Base-by-base conservation (phyloP, 2,113 vertebrate genomes). In the Xenopus borealis region DNA sequence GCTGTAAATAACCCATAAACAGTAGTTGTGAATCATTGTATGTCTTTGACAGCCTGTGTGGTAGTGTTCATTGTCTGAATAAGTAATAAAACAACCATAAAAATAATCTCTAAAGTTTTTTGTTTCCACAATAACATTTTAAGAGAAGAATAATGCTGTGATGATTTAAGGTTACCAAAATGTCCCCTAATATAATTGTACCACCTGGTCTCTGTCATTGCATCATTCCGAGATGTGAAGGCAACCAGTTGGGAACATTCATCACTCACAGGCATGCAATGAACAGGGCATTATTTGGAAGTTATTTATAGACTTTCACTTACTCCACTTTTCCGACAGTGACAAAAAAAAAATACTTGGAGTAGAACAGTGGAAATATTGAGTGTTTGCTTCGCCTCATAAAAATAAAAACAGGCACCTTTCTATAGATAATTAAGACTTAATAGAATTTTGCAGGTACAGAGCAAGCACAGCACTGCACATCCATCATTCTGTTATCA, bases 221-320 rank as follows among this genome's bases (percentile, higher is more conserved):
- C 57, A 62, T 45, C 33, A 61, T 78, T 83, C 79, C 78, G 71
- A 82, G 76, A 20, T 73, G 75, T 52, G 74, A 74, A 69, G 72
- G 75, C 62, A 81, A 16, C 23, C 80, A 80, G 68, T 69, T 71
- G 58, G 78, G 73, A 80, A 67, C 68, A 80, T 81, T 80, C 79
- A 81, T 67, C 73, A 78, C 80, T 62, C 75, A 59, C 79, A 83
- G 78, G 16, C 77, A 72, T 72, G 14, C 46, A 12, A 61, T 74
- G 84, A 83, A 81, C 65, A 75, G 83, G 71, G 79, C 76, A 81
- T 68, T 27, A 62, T 75, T 73, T 14, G 67, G 71, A 78, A 66
- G 72, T 47, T 83, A 85, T 85, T 87, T 85, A 83, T 83, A 86
- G 80, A 3, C 72, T 79, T 62, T 7, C 70, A 55, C 50, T 50